Conservation (phyloP, 2,113 vertebrate genomes). For the Sebastes fasciatus region DNA sequence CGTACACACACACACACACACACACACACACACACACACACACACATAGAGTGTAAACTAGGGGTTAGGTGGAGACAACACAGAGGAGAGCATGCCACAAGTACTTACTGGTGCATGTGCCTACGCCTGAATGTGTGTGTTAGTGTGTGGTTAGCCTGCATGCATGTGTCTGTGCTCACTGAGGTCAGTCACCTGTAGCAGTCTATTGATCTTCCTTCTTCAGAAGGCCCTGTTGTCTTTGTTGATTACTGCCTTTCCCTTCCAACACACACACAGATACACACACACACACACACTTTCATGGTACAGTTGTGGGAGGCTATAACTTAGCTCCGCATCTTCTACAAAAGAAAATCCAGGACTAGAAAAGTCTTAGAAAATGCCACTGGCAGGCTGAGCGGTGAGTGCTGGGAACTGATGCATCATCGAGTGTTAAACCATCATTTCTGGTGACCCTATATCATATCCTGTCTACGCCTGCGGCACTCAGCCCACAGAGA, state of each 20-base stretch:
- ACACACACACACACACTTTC: slow-evolving; percentile 19
- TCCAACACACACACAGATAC: slow-evolving; percentile 26
- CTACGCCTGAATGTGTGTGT: slow-evolving; percentile 51
- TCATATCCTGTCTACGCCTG: slow-evolving; percentile 68
- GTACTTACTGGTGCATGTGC: slow-evolving; percentile 43
- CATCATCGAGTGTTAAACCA: slow-evolving; percentile 40
- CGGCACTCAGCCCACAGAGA: slow-evolving; percentile 59
- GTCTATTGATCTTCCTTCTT: slow-evolving; percentile 73
- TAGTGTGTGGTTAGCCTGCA: slow-evolving; percentile 54
- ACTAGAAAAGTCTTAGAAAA: slow-evolving; percentile 21
- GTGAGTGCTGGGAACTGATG: slow-evolving; percentile 58
- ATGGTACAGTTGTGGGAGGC: slow-evolving; percentile 35
- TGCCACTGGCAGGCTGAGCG: slow-evolving; percentile 40
- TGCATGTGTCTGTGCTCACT: slow-evolving; percentile 56
- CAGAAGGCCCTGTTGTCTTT: slow-evolving; percentile 73
- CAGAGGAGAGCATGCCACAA: slow-evolving; percentile 48
- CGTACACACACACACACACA: slow-evolving; percentile 13
- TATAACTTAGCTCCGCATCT: slow-evolving; percentile 28
- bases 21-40: slow-evolving; percentile 12
- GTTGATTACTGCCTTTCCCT: slow-evolving; percentile 69
- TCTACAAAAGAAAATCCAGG: slow-evolving; percentile 15
- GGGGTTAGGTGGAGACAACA: slow-evolving; percentile 53
- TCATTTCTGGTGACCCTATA: slow-evolving; percentile 71
- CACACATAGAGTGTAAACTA: slow-evolving; percentile 38
- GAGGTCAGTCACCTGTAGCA: slow-evolving; percentile 78